A percentile compares a stretch with the other conserved stretches of the same genome.
Conservation (phyloP, 2,797 vertebrate species). For the Pogonophryne albipinna region DNA sequence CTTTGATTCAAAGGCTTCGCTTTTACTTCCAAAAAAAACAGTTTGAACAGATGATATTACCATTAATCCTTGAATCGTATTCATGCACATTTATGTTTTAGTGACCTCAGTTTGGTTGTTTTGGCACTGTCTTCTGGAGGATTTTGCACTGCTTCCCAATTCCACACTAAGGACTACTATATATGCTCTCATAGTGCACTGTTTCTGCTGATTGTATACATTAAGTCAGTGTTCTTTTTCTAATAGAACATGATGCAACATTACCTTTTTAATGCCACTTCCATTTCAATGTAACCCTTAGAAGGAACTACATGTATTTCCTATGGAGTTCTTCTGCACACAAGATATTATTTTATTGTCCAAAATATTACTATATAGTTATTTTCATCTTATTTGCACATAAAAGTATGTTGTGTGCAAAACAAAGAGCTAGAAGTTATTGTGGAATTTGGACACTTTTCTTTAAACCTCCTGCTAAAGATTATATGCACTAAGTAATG, state of each 20-base stretch:
- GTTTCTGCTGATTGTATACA: no score
- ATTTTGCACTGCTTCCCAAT: no score
- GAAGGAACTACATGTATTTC: background rate
- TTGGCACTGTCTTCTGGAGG: no score
- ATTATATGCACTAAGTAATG: background rate
- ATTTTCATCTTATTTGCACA: background rate
- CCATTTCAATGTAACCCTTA: background rate
- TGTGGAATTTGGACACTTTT: conserved; percentile 7
- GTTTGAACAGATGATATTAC: no score
- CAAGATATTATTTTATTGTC: no score
- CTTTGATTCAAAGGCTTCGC: no score
- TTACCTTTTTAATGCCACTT: background rate
- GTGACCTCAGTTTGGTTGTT: background rate
- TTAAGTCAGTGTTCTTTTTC: no score
- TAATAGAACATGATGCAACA: no score
- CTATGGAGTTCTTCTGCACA: background rate
- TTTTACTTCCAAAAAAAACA: no score
- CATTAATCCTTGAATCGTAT: no score
- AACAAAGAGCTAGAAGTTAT: background rate
- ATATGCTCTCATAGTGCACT: background rate
- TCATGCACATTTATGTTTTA: no score
- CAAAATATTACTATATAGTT: background rate
- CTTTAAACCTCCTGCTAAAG: background rate
- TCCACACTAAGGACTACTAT: no score
- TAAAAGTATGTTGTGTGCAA: background rate